A percentile compares a stretch with the other conserved stretches of the same genome.
phyloP scores from a whole-genome alignment of 2,113 vertebrate genomes.

The Corythaeola cristata region DNA sequence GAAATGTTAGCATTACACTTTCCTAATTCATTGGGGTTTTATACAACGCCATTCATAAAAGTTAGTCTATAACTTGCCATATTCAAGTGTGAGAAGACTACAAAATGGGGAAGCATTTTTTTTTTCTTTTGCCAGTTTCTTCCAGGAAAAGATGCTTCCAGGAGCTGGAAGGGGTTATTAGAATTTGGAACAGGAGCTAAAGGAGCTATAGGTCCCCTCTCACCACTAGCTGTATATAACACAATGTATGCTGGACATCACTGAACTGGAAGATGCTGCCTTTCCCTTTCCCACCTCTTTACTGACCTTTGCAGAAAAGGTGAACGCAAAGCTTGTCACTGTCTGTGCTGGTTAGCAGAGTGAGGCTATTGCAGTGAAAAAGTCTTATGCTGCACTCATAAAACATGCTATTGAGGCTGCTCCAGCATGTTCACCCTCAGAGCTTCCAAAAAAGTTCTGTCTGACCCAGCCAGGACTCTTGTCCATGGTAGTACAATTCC shows the following conservation, averaged over 20 bases:
- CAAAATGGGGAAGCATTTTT: not conserved
- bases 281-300: not conserved
- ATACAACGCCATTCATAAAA: constrained; percentile 45
- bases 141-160: not conserved
- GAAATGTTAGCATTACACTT: constrained; percentile 14
- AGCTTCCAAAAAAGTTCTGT: not conserved
- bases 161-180: not conserved
- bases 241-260: not conserved
- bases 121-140: not conserved
- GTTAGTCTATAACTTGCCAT: not conserved
- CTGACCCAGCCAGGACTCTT: not conserved
- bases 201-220: not conserved
- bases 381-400: not conserved
- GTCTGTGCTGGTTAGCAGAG: not conserved
- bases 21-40: not conserved
- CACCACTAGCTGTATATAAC: not conserved
- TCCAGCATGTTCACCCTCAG: not conserved
- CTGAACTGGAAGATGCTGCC: not conserved
- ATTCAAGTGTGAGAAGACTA: not conserved
- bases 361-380: not conserved
- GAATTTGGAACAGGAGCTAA: not conserved
- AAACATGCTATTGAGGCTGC: not conserved
- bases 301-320: not conserved
- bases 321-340: not conserved
- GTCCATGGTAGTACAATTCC: not conserved